Base-by-base conservation (phyloP, 2,888 invertebrate species). In the Pristionchus exspectatus region DNA sequence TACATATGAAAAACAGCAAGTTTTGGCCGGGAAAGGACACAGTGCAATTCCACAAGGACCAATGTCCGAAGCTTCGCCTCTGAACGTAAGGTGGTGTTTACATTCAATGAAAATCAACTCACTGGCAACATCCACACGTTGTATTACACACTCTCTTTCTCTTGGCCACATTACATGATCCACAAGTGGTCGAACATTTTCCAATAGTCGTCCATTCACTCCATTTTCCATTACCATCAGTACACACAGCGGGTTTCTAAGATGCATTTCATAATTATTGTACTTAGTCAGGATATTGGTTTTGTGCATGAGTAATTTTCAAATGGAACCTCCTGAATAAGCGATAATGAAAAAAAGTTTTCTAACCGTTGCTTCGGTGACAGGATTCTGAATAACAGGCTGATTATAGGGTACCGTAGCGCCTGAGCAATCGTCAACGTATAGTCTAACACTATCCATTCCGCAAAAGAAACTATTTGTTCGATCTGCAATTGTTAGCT, bases 21-120 rank as follows among this genome's bases (percentile, higher is more conserved):
- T 91, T 5, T 74, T 69, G 0, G 91, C 83, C 14, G 92, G 93
- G 90, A 91, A 93, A 4, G 91, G 87, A 50, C 93, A 93, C 2
- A 92, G 44, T 12, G 69, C 66, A 50, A 69, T 87, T 44, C 87
- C 87, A 30, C 87, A 87, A 33, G 87, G 87, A 16, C 87, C 87
- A 30, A 9, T 66, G n/a, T 86, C 86, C 2, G 86, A 0, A n/a
- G 63, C 18, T 0, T 33, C 63, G 10, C 86, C 86, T 56, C 16
- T 56, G 21, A 56, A 56, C 1, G 14, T 9, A 50, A 1, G 44
- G 44, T 7, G 44, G 44, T 7, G 10, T 3, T 50, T 12, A 50
- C 3, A 50, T 50, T 3, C 44, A 50, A 50, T 50, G 44, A 50
- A 56, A 56, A 21, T 3, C n/a, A 85, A 30, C 72, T 30, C 33